Evolutionary conservation across 1,140 invertebrate species (phyloP).

Genomic region (Drosophila burlai): DNA sequence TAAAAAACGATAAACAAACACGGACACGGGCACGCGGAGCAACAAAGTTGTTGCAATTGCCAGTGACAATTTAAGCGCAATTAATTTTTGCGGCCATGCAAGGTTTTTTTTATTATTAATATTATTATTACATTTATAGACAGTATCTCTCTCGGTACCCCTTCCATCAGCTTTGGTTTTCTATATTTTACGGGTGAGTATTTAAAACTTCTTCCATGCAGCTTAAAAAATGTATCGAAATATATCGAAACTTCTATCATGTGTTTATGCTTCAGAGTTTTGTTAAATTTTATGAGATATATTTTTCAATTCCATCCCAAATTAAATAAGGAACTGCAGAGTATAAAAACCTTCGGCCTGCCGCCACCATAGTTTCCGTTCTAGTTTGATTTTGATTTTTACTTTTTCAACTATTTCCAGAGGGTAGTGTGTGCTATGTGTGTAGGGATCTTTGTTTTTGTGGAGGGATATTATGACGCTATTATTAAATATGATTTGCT

Average conservation of each 20-base stretch:
- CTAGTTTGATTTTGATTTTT: background rate
- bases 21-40: slow-evolving; percentile 14
- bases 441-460: slow-evolving; percentile 11
- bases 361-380: background rate
- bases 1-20: slow-evolving; percentile 69
- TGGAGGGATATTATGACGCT: slow-evolving; percentile 63
- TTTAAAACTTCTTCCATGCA: background rate
- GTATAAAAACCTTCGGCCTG: background rate
- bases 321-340: background rate
- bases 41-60: slow-evolving; percentile 61
- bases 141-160: background rate
- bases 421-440: slow-evolving; percentile 2
- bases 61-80: slow-evolving; percentile 81
- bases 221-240: background rate
- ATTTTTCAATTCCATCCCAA: no score
- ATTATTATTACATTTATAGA: background rate
- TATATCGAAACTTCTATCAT: no score
- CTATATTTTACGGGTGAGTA: background rate
- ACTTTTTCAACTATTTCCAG: background rate
- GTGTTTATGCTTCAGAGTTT: no score
- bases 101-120: slow-evolving; percentile 8
- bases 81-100: slow-evolving; percentile 66
- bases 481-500: slow-evolving; percentile 80
- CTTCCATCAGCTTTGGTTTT: background rate
- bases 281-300: no score